Evolutionary conservation across 2,888 invertebrate species (phyloP).

Genomic region (Rhorus exstirpatorius): DNA sequence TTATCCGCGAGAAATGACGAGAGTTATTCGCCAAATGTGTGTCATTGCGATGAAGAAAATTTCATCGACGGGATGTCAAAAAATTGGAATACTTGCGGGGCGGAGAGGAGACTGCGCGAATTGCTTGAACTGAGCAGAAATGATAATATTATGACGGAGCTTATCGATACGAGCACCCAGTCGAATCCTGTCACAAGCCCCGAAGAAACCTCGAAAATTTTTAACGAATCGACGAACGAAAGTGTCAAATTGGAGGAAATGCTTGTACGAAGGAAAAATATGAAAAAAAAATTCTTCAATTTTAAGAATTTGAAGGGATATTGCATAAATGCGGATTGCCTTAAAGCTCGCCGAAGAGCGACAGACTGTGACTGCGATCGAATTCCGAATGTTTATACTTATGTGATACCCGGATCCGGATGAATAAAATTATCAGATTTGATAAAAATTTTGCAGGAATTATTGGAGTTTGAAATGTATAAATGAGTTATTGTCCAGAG

Average conservation of each 20-base stretch:
- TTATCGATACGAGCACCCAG: background rate
- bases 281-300: background rate
- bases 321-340: constrained; percentile 44
- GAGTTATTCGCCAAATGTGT: constrained; percentile 9
- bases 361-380: constrained; percentile 1
- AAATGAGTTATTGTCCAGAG: too few species aligned
- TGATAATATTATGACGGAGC: background rate
- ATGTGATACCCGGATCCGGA: constrained; percentile 31
- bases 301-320: constrained; percentile 35
- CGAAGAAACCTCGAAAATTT: background rate
- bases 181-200: background rate
- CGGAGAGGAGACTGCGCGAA: constrained; percentile 42
- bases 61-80: background rate
- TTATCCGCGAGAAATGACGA: background rate
- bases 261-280: too few species aligned
- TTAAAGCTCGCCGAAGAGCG: constrained; percentile 18
- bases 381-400: constrained; percentile 45
- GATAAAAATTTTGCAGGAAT: background rate
- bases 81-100: constrained; percentile 22
- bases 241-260: background rate
- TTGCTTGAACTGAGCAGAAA: constrained; percentile 48
- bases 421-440: background rate
- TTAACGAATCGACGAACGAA: background rate
- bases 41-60: constrained; percentile 50
- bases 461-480: background rate